Evolutionary conservation across 2,888 invertebrate genomes (phyloP).

Genomic region (Tenthredo amoena): DNA sequence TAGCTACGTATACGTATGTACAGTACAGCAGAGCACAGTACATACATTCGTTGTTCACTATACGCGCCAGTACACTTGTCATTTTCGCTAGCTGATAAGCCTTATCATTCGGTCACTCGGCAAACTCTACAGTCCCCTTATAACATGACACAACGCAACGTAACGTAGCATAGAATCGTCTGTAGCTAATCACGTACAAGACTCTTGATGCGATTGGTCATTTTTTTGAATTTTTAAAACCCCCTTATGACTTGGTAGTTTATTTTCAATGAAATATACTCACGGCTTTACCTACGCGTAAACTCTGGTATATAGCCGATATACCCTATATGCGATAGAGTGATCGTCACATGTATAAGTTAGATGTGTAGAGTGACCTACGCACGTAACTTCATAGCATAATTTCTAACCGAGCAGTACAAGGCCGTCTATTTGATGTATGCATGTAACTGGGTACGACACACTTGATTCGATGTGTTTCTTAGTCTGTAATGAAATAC

Average conservation of each 20-base stretch:
- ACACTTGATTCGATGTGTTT: neutral
- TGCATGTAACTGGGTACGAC: neutral
- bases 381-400: conserved; percentile 31
- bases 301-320: neutral
- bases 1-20: neutral
- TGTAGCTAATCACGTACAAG: neutral
- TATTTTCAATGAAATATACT: neutral
- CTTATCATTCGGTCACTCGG: conserved; percentile 1
- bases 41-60: neutral
- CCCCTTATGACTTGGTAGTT: neutral
- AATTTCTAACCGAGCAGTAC: conserved; percentile 18
- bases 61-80: conserved; percentile 5
- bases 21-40: neutral
- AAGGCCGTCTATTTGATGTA: conserved; percentile 27
- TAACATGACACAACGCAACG: neutral
- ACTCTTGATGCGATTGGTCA: neutral
- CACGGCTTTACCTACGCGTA: neutral
- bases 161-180: neutral
- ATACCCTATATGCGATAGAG: neutral
- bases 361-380: conserved; percentile 27
- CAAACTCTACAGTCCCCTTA: neutral
- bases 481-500: neutral
- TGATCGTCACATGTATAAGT: neutral
- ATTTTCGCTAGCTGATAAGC: conserved; percentile 30
- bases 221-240: neutral